A percentile compares a stretch with the other conserved stretches of the same genome.
Evolutionary conservation across 2,797 vertebrate species (phyloP).

Genomic region (Lerista edwardsae): DNA sequence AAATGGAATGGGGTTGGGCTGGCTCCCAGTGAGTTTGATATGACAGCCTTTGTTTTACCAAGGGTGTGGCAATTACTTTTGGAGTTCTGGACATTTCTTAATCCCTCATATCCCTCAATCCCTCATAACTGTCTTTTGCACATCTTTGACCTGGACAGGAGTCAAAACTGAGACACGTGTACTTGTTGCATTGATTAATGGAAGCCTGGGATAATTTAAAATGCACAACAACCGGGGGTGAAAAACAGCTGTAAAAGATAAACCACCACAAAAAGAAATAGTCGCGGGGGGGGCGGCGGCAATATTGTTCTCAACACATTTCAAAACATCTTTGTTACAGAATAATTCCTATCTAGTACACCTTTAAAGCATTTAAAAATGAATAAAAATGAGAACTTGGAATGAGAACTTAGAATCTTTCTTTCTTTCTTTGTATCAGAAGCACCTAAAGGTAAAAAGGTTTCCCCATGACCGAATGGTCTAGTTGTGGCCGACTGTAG

Average conservation of each 20-base stretch:
- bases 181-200: not conserved
- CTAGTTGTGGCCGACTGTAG: no score
- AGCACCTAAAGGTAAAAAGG: no score
- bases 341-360: not conserved
- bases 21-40: not conserved
- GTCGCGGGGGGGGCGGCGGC: not conserved
- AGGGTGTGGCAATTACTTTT: not conserved
- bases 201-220: not conserved
- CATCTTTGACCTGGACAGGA: not conserved
- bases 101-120: no score
- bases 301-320: not conserved
- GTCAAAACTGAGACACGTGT: not conserved
- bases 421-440: no score
- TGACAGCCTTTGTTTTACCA: not conserved
- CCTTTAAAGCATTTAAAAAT: no score
- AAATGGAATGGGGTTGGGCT: not conserved
- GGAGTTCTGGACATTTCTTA: not conserved
- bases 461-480: no score
- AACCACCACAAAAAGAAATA: not conserved
- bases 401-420: no score
- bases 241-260: not conserved
- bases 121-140: not conserved
- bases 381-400: no score
- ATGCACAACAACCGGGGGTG: not conserved
- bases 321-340: not conserved